Evolutionary conservation across 2,888 invertebrate genomes (phyloP).

Genomic region (Cheilosia vulpina): DNA sequence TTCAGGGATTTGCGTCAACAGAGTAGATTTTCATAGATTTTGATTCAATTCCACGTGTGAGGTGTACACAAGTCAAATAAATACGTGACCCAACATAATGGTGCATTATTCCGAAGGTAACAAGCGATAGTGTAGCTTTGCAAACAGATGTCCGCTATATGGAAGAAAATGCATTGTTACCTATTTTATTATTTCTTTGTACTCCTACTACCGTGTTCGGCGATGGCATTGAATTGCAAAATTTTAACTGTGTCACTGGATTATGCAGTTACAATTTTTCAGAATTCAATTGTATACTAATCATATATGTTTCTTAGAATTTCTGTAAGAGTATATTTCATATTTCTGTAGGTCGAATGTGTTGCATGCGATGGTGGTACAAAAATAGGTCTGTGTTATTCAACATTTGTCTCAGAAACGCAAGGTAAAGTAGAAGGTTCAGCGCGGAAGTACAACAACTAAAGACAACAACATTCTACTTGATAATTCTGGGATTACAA

Average conservation of each 20-base stretch:
- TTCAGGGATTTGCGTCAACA: too few relatives aligned
- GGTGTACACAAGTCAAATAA: neutral
- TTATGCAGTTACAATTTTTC: conserved; percentile 13
- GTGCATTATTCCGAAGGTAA: neutral
- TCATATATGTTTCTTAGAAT: conserved; percentile 37
- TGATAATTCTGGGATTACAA: too few relatives aligned
- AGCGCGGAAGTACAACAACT: too few relatives aligned
- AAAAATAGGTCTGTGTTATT: neutral
- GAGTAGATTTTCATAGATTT: too few relatives aligned
- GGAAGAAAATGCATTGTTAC: conserved; percentile 6
- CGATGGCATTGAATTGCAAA: conserved; percentile 37
- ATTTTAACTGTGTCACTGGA: conserved; percentile 37
- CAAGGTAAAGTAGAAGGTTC: too few relatives aligned
- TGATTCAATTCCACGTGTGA: too few relatives aligned
- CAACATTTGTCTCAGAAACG: too few relatives aligned
- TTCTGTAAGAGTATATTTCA: conserved; percentile 1
- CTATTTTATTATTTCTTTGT: conserved; percentile 3
- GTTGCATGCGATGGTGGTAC: neutral
- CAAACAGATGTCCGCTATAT: conserved; percentile 15
- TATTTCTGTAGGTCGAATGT: conserved; percentile 5
- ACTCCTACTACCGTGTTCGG: conserved; percentile 34
- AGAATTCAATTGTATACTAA: conserved; percentile 14
- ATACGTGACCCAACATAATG: neutral
- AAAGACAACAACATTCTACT: too few relatives aligned
- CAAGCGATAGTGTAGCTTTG: conserved; percentile 4